These are phyloP conservation scores for Turdus rufiventris DNA, from an alignment of 2,113 vertebrate species.

Conservation along the genomic window DNA sequence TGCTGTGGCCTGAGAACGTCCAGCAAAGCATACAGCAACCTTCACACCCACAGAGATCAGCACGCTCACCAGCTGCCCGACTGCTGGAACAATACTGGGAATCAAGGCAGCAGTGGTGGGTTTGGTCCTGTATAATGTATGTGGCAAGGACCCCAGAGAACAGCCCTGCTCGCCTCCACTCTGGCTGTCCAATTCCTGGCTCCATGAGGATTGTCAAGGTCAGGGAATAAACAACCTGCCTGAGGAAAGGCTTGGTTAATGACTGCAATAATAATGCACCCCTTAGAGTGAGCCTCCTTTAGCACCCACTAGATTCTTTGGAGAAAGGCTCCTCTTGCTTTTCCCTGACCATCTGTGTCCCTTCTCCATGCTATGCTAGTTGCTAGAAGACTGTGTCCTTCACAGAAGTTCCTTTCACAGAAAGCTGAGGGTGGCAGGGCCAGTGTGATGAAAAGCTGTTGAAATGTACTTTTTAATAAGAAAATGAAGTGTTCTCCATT, in stretches of 20 bases:
- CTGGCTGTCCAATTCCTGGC: neutral
- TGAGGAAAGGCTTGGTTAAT: neutral
- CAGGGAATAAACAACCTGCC: neutral
- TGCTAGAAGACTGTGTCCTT: neutral
- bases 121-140: neutral
- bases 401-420: neutral
- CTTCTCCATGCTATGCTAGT: neutral
- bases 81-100: neutral
- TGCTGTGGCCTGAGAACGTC: neutral
- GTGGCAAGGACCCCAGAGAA: neutral
- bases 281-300: neutral
- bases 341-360: neutral
- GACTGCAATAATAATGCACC: neutral
- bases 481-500: slow-evolving; percentile 74
- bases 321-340: neutral
- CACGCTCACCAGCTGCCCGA: rapidly evolving
- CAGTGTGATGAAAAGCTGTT: slow-evolving; percentile 46
- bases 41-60: neutral
- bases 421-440: neutral
- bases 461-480: slow-evolving; percentile 67
- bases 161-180: neutral
- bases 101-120: neutral
- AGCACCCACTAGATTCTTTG: neutral
- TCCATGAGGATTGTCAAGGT: neutral
- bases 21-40: neutral